phyloP scores from a whole-genome alignment of 2,797 vertebrate genomes.

The Sardinella longiceps region DNA sequence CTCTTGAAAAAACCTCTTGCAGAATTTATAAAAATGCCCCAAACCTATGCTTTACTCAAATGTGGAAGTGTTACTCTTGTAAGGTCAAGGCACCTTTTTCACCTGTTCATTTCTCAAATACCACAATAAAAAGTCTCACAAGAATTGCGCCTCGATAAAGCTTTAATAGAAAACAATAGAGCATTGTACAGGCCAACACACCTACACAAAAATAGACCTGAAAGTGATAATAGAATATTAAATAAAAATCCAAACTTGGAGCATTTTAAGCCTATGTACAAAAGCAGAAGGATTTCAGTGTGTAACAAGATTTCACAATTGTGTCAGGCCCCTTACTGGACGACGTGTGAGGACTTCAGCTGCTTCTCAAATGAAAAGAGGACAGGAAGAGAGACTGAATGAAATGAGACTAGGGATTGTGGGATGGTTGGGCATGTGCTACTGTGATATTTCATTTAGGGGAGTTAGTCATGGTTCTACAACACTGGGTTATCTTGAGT shows the following conservation, averaged over 20 bases:
- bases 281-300: slow-evolving; percentile 53
- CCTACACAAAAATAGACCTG: slow-evolving; percentile 33
- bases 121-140: not conserved
- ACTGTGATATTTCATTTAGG: not conserved
- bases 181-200: slow-evolving; percentile 66
- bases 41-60: too few species aligned
- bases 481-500: not conserved
- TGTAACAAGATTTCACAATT: slow-evolving; percentile 56
- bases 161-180: slow-evolving; percentile 75
- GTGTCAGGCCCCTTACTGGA: slow-evolving; percentile 82
- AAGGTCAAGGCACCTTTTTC: too few species aligned
- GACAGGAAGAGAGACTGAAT: not conserved
- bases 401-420: not conserved
- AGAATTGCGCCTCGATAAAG: slow-evolving; percentile 47
- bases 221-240: slow-evolving; percentile 54
- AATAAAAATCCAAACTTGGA: slow-evolving; percentile 59
- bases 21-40: too few species aligned
- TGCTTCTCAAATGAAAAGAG: slow-evolving; percentile 32
- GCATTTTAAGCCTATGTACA: slow-evolving; percentile 62
- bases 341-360: slow-evolving; percentile 67
- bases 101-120: not conserved
- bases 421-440: not conserved
- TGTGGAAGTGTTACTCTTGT: too few species aligned
- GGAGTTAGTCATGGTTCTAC: not conserved
- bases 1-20: too few species aligned